Conservation (phyloP, 2,797 vertebrate species). For the Hypotaenidia philippensis region DNA sequence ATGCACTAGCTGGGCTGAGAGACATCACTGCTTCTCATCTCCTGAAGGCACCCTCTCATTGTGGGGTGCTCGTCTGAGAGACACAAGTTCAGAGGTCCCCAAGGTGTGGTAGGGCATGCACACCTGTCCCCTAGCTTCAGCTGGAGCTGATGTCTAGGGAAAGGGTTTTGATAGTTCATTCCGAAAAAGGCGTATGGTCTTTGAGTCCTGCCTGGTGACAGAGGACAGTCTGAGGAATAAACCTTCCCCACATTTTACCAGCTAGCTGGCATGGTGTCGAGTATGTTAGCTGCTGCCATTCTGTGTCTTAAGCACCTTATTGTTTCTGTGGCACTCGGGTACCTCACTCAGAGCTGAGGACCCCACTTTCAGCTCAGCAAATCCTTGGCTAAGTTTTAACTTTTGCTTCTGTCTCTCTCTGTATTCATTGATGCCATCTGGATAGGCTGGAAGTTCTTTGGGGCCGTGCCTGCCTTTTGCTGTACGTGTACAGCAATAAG, state of each 20-base stretch:
- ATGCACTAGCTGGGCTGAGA: not conserved
- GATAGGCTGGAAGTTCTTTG: not conserved
- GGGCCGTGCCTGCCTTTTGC: not conserved
- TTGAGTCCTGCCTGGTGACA: not conserved
- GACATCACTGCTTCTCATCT: not conserved
- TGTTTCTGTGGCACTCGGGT: not conserved
- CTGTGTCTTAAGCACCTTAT: not conserved
- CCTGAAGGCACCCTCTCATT: not conserved
- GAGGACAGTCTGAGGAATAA: not conserved
- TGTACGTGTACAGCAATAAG: not conserved
- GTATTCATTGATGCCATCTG: not conserved
- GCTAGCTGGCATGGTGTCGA: not conserved
- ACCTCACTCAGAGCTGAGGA: not conserved
- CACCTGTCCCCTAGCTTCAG: not conserved
- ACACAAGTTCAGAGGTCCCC: not conserved
- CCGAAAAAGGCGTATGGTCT: not conserved
- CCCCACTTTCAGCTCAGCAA: not conserved
- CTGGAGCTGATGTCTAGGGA: not conserved
- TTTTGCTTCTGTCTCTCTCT: not conserved
- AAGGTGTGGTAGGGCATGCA: fast-evolving
- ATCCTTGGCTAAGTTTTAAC: not conserved
- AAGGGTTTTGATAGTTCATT: not conserved
- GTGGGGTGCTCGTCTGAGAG: fast-evolving
- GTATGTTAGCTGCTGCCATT: not conserved
- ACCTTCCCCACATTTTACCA: not conserved